Conservation (phyloP, 2,888 invertebrate species). For the Sussaba pulchella region DNA sequence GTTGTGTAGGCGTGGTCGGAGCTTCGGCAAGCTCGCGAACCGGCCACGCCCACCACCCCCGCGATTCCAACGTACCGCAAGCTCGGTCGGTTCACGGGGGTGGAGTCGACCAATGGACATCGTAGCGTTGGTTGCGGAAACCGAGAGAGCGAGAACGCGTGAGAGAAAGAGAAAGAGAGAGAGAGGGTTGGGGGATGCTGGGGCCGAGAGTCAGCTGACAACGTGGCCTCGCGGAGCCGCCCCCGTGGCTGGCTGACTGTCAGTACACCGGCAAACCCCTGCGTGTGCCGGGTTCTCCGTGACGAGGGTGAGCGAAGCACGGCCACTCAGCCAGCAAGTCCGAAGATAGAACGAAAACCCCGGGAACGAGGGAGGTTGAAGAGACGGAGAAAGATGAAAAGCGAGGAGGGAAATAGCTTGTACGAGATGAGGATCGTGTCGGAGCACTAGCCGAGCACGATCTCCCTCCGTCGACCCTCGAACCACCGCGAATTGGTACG, state of each 20-base stretch:
- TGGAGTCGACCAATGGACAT: slow-evolving; percentile 82
- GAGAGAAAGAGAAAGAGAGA: too few species aligned
- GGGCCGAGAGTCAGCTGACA: slow-evolving; percentile 80
- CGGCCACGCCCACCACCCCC: slow-evolving; percentile 73
- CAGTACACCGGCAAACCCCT: slow-evolving; percentile 63
- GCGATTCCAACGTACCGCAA: slow-evolving; percentile 61
- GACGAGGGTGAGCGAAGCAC: slow-evolving; percentile 70
- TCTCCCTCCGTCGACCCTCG: slow-evolving; percentile 48
- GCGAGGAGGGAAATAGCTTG: too few species aligned
- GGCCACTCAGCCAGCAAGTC: slow-evolving; percentile 84
- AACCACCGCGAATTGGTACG: slow-evolving; percentile 34
- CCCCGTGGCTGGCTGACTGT: slow-evolving; percentile 81
- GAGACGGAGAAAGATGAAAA: too few species aligned
- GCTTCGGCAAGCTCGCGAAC: slow-evolving; percentile 68
- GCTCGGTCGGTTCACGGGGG: slow-evolving; percentile 72
- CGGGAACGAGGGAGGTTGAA: slow-evolving; percentile 20
- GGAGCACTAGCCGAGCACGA: slow-evolving; percentile 45
- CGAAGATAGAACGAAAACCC: slow-evolving; percentile 67
- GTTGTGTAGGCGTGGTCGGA: slow-evolving; percentile 70
- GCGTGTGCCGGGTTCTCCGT: slow-evolving; percentile 70
- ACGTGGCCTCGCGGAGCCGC: slow-evolving; percentile 80
- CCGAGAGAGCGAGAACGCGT: too few species aligned
- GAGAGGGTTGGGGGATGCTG: too few species aligned
- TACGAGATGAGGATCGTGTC: slow-evolving; percentile 36
- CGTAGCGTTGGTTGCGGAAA: slow-evolving; percentile 76